Conservation (phyloP, 2,797 vertebrate genomes). For the Enteromius treurensis region DNA sequence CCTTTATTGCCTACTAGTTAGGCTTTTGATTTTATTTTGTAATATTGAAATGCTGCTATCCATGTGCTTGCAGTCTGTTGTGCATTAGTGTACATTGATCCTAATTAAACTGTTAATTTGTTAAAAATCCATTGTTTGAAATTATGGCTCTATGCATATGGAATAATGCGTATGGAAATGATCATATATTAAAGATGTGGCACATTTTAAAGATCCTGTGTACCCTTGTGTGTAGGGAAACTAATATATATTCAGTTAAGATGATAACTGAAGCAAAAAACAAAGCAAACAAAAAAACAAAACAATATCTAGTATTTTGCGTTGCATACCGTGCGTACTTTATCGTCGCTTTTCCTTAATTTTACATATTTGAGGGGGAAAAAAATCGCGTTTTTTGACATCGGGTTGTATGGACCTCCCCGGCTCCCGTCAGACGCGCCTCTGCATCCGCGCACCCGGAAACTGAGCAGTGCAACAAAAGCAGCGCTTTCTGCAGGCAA, state of each 20-base stretch:
- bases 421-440: background rate
- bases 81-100: background rate
- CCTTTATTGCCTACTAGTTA: background rate
- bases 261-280: background rate
- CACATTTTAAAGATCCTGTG: background rate
- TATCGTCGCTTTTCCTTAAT: too few relatives aligned
- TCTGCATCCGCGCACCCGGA: slow-evolving; percentile 14
- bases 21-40: background rate
- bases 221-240: too few relatives aligned
- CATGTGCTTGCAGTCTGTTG: background rate
- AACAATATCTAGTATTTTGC: background rate
- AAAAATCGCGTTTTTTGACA: background rate
- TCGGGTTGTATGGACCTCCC: background rate
- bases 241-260: background rate
- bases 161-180: background rate
- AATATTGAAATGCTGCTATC: background rate
- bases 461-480: slow-evolving; percentile 31
- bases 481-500: slow-evolving; percentile 11
- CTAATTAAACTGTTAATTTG: background rate
- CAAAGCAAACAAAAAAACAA: background rate
- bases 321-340: background rate
- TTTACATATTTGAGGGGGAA: background rate
- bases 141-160: background rate
- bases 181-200: background rate
- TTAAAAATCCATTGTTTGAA: background rate